Percentiles rank a stretch among this genome's conserved stretches.
Evolutionary conservation across 2,888 invertebrate genomes (phyloP).

Genomic region (Drosophila incognita): DNA sequence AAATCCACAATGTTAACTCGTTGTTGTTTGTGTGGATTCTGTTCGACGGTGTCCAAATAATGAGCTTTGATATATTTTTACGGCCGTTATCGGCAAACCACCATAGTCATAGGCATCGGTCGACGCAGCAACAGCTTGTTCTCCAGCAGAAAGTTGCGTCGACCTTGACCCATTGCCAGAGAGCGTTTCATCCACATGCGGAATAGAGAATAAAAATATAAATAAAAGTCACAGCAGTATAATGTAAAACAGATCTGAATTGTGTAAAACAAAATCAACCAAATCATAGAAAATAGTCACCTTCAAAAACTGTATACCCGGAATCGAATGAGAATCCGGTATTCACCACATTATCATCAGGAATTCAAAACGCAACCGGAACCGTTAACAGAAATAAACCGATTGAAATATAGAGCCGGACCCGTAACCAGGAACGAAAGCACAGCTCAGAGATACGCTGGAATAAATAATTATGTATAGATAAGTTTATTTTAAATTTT

Average conservation of each 20-base stretch:
- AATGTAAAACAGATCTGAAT: neutral
- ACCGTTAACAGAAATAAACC: neutral
- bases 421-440: neutral
- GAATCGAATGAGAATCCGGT: neutral
- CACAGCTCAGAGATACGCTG: neutral
- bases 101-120: constrained; percentile 2
- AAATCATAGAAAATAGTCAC: too few species aligned
- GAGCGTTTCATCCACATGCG: neutral
- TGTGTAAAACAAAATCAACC: neutral
- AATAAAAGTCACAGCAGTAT: neutral
- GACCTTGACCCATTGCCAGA: neutral
- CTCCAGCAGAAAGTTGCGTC: constrained; percentile 59
- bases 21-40: neutral
- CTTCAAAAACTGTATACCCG: neutral
- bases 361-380: neutral
- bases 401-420: neutral
- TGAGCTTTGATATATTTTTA: neutral
- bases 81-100: neutral
- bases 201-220: neutral
- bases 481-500: neutral
- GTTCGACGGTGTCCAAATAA: neutral
- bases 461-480: neutral
- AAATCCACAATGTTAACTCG: neutral
- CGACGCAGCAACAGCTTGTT: constrained; percentile 46
- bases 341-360: neutral